Conservation (phyloP, 2,113 vertebrate genomes). For the Rousettus leschenaultii region DNA sequence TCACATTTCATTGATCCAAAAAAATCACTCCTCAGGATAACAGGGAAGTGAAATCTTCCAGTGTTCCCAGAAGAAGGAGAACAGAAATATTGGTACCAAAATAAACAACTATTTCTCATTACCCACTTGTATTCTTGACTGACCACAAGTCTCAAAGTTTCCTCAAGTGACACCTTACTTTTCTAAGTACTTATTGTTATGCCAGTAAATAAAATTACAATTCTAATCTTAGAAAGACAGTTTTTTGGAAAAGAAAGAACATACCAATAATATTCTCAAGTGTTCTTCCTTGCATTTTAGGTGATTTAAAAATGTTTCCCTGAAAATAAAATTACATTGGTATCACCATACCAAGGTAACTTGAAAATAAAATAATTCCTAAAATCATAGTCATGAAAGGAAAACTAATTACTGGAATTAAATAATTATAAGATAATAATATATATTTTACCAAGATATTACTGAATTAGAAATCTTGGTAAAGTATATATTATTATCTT, state of each 20-base stretch:
- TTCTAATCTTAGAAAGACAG: conserved; percentile 6
- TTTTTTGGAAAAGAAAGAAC: background rate
- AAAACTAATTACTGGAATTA: background rate
- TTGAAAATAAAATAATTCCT: conserved; percentile 24
- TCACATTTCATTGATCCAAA: background rate
- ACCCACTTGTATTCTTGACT: background rate
- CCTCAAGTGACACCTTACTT: background rate
- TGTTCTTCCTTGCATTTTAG: background rate
- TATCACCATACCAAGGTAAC: background rate
- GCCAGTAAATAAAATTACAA: background rate
- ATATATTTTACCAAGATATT: background rate
- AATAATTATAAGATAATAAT: background rate
- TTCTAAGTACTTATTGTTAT: background rate
- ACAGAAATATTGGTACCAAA: background rate
- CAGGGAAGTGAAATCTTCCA: background rate
- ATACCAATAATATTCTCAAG: background rate
- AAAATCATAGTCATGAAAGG: background rate
- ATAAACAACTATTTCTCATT: background rate
- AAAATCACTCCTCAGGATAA: background rate
- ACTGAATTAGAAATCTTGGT: background rate
- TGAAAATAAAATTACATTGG: background rate
- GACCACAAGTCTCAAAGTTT: background rate
- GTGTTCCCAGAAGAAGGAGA: background rate
- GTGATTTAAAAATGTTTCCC: background rate
- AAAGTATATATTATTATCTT: too few species aligned